phyloP scores from a whole-genome alignment of 2,888 invertebrate genomes.

The Dendrolimus houi region DNA sequence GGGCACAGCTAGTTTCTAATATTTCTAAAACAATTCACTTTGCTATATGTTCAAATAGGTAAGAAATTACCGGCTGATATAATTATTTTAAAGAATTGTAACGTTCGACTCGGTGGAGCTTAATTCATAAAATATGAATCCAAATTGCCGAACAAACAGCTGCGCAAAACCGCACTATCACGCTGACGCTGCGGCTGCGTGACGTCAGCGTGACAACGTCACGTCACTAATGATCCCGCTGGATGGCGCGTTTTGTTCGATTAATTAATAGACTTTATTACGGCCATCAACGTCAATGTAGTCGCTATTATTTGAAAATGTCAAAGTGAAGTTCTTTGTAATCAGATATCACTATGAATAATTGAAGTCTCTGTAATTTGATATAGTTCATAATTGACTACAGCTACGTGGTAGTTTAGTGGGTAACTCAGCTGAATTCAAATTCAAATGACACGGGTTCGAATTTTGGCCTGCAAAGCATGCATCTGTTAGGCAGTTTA shows the following conservation, averaged over 20 bases:
- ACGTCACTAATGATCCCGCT: background rate
- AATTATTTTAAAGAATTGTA: background rate
- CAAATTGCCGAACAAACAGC: background rate
- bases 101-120: background rate
- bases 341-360: background rate
- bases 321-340: background rate
- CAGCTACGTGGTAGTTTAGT: no score
- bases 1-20: no score
- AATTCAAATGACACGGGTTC: no score
- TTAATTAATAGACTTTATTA: background rate
- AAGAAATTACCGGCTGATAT: no score
- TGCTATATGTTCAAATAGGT: no score
- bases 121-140: background rate
- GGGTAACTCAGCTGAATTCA: no score
- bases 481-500: no score
- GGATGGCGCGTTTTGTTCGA: background rate
- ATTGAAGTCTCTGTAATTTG: conserved; percentile 2
- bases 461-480: no score
- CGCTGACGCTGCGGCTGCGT: conserved; percentile 3
- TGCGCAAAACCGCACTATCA: conserved; percentile 9
- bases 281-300: background rate
- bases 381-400: no score
- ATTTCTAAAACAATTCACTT: no score
- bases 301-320: background rate
- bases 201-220: background rate